phyloP scores from a whole-genome alignment of 1,140 invertebrate genomes.

The Drosophila gunungcola region DNA sequence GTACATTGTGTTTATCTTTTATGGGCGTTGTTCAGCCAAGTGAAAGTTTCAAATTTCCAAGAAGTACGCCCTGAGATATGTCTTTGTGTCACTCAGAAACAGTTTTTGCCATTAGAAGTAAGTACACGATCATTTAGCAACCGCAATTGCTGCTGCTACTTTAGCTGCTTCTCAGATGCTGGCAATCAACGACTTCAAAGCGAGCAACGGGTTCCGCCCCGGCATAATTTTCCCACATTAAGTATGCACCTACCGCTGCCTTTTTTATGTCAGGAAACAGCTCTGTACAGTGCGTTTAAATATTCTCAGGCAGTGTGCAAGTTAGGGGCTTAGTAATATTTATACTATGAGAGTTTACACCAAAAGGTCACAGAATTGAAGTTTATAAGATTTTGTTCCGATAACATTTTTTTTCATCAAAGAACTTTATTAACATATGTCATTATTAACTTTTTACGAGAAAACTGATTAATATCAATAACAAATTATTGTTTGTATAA shows the following conservation, averaged over 20 bases:
- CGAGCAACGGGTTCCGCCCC: constrained; percentile 42
- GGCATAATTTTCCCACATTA: constrained; percentile 74
- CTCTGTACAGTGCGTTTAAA: constrained; percentile 14
- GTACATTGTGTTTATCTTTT: constrained; percentile 34
- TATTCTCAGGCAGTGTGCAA: background rate
- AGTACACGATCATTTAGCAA: constrained; percentile 49
- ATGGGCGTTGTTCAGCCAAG: constrained; percentile 68
- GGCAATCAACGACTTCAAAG: constrained; percentile 63
- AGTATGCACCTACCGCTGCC: constrained; percentile 54
- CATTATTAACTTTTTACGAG: too few relatives aligned
- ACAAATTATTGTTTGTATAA: too few relatives aligned
- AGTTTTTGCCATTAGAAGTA: constrained; percentile 55
- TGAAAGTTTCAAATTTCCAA: constrained; percentile 72
- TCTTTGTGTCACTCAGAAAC: constrained; percentile 27
- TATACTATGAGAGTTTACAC: too few relatives aligned
- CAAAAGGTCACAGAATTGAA: too few relatives aligned
- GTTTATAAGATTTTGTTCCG: too few relatives aligned
- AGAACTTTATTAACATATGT: too few relatives aligned
- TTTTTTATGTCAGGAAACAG: constrained; percentile 17
- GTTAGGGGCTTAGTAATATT: background rate
- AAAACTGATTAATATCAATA: too few relatives aligned
- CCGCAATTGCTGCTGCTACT: constrained; percentile 14
- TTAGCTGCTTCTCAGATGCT: constrained; percentile 17
- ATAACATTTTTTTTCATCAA: too few relatives aligned
- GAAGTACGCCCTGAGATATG: constrained; percentile 42